phyloP scores from a whole-genome alignment of 2,113 vertebrate genomes.

The Zapornia atra region DNA sequence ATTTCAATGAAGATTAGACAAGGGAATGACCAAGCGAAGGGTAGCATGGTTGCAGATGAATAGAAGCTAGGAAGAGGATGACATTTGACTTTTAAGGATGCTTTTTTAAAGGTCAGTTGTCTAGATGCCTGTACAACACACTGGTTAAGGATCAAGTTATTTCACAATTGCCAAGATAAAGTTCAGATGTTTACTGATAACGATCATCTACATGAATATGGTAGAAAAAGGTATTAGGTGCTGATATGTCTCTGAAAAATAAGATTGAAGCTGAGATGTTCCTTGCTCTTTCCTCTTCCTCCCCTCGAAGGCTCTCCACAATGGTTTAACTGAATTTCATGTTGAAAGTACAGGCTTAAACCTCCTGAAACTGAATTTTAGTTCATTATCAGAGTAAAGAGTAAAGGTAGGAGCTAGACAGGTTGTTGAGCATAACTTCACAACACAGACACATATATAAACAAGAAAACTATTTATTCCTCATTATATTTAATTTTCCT shows the following conservation, averaged over 20 bases:
- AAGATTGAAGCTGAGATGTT: not conserved
- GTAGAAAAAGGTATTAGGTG: not conserved
- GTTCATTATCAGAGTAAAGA: not conserved
- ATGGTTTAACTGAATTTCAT: not conserved
- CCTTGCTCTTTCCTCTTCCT: not conserved
- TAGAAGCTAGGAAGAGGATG: not conserved
- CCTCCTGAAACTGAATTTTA: not conserved
- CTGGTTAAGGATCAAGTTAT: not conserved
- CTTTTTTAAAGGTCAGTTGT: conserved; percentile 3
- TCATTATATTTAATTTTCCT: not conserved
- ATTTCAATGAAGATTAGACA: not conserved
- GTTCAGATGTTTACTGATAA: not conserved
- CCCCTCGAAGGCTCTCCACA: not conserved
- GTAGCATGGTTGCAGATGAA: not conserved
- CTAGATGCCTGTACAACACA: not conserved
- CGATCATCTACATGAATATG: not conserved
- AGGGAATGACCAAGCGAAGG: not conserved
- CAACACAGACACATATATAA: not conserved
- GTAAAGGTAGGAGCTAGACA: not conserved
- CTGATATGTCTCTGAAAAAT: not conserved
- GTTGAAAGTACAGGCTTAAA: not conserved
- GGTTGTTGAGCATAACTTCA: not conserved
- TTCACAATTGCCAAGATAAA: not conserved
- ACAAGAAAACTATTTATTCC: not conserved
- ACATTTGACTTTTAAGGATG: not conserved